Percentiles rank a stretch among this genome's conserved stretches.
Conservation (phyloP, 92 coral and sea anemone species). For the Siderastrea siderea region DNA sequence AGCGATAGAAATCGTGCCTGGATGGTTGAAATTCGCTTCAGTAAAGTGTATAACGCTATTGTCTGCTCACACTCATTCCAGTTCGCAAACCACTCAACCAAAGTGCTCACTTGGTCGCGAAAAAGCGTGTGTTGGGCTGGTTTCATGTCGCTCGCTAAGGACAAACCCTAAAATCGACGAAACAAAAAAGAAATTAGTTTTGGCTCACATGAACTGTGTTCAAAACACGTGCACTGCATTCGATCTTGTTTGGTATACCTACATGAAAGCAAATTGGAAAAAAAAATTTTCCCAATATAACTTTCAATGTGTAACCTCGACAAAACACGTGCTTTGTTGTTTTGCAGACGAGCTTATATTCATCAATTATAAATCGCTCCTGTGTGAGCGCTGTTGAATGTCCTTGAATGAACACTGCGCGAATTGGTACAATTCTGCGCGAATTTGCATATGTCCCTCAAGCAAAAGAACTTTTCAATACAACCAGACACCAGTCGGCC, state of each 20-base stretch:
- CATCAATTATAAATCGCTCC: slow-evolving; percentile 88
- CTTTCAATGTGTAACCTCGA: slow-evolving; percentile 33
- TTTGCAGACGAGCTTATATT: slow-evolving; percentile 58
- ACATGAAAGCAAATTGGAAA: slow-evolving; percentile 46
- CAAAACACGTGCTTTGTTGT: slow-evolving; percentile 58
- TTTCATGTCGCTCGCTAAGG: slow-evolving; percentile 88
- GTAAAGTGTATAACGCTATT: slow-evolving; percentile 91
- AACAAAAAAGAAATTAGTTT: slow-evolving; percentile 9
- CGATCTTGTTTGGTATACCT: slow-evolving; percentile 12
- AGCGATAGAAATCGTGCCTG: slow-evolving; percentile 96
- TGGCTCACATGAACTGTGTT: slow-evolving; percentile 22
- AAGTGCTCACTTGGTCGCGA: slow-evolving; percentile 92
- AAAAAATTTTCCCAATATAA: slow-evolving; percentile 18
- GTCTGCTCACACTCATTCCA: slow-evolving; percentile 99
- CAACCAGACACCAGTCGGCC: slow-evolving; percentile 65
- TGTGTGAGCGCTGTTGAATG: slow-evolving; percentile 68
- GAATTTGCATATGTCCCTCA: slow-evolving; percentile 83
- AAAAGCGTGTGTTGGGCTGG: slow-evolving; percentile 93
- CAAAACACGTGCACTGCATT: slow-evolving; percentile 31
- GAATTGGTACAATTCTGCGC: slow-evolving; percentile 35
- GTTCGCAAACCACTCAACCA: slow-evolving; percentile 94
- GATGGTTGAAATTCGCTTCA: slow-evolving; percentile 89
- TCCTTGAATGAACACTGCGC: slow-evolving; percentile 50
- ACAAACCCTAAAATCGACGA: slow-evolving; percentile 56
- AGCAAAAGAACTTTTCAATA: slow-evolving; percentile 59